Percentiles rank a stretch among this genome's conserved stretches.
phyloP scores from a whole-genome alignment of 2,888 invertebrate species.

The Megamerina dolium region DNA sequence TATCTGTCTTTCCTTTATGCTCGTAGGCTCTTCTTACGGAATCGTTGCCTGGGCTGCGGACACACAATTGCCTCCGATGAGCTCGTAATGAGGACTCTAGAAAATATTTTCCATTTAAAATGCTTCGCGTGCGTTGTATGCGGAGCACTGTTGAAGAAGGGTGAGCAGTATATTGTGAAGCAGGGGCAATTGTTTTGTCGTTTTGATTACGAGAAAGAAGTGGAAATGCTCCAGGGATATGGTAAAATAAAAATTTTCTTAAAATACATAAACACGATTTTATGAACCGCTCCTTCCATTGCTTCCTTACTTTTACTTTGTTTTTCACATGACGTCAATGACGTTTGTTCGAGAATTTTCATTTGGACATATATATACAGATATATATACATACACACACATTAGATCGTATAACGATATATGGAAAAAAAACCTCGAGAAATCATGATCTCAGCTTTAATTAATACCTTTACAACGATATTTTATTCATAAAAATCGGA shows the following conservation, averaged over 20 bases:
- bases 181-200: constrained; percentile 73
- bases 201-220: constrained; percentile 74
- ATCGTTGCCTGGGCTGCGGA: constrained; percentile 66
- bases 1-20: not conserved
- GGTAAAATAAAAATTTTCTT: too few species aligned
- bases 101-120: constrained; percentile 69
- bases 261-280: not conserved
- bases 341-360: constrained; percentile 3
- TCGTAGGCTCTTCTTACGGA: constrained; percentile 64
- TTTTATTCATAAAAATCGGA: too few species aligned
- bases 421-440: constrained; percentile 1
- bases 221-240: constrained; percentile 64
- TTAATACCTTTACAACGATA: too few species aligned
- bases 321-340: constrained; percentile 1
- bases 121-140: constrained; percentile 78
- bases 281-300: not conserved
- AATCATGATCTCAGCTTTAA: too few species aligned
- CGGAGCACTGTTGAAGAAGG: constrained; percentile 68
- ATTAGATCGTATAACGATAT: too few species aligned
- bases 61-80: constrained; percentile 68
- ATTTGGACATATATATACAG: too few species aligned
- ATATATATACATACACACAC: too few species aligned
- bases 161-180: constrained; percentile 74
- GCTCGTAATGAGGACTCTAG: constrained; percentile 70
- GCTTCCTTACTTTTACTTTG: not conserved